Evolutionary conservation across 1,140 invertebrate species (phyloP).

Genomic region (Leguminivora glycinivorella): DNA sequence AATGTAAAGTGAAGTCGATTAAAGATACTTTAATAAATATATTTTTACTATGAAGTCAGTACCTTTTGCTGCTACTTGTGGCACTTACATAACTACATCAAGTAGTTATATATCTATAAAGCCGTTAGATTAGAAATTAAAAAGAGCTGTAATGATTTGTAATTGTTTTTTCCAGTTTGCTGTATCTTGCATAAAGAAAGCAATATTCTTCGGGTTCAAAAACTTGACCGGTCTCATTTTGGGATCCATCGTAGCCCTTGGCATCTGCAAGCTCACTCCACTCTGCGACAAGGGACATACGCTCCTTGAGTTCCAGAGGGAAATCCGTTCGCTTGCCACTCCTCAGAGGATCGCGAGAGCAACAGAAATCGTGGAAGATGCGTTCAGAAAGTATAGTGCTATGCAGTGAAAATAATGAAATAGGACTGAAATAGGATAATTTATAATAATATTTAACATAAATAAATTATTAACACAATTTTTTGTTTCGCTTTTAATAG

Average conservation of each 20-base stretch:
- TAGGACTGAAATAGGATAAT: too few relatives aligned
- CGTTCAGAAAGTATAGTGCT: slow-evolving; percentile 38
- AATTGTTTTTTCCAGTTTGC: slow-evolving; percentile 31
- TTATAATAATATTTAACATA: slow-evolving; percentile 29
- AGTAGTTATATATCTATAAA: too few relatives aligned
- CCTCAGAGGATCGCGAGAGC: slow-evolving; percentile 40
- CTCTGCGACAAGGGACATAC: slow-evolving; percentile 35
- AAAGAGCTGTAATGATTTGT: neutral
- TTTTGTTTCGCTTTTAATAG: neutral
- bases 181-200: slow-evolving; percentile 35
- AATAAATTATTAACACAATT: slow-evolving; percentile 11
- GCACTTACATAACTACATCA: neutral
- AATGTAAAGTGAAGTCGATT: too few relatives aligned
- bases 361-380: slow-evolving; percentile 40
- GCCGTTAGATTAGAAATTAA: too few relatives aligned
- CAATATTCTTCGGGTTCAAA: slow-evolving; percentile 8
- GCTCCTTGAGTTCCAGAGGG: slow-evolving; percentile 29
- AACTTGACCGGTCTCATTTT: slow-evolving; percentile 37
- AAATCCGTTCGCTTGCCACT: slow-evolving; percentile 36
- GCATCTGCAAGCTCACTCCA: slow-evolving; percentile 42
- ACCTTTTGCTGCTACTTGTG: too few relatives aligned
- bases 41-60: too few relatives aligned
- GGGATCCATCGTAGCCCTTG: slow-evolving; percentile 34
- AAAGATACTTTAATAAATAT: too few relatives aligned
- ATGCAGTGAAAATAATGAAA: slow-evolving; percentile 26